Evolutionary conservation across 64 coral and sea anemone species (phyloP), one percentile per base, ranked within the genome.

Genomic region (Astreopora myriophthalma): DNA sequence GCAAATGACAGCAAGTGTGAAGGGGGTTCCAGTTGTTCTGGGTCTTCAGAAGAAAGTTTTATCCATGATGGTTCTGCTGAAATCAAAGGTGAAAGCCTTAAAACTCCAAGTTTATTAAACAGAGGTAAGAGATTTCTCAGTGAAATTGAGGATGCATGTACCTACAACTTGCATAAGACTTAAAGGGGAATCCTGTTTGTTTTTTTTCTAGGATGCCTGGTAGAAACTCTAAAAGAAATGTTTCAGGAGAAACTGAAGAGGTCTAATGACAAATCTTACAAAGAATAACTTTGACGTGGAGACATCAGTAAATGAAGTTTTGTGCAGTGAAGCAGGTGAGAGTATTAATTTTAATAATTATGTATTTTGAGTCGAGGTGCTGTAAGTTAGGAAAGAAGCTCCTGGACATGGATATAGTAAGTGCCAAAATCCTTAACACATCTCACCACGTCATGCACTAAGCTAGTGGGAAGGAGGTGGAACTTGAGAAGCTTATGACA

Each of bases 221-320:
- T 72, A 26, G 36, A 40, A 20, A 75, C 72, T 75, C n/a, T 75
- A 17, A 75, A 23, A 34, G 72, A 75, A 39, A 75, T 75, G 72
- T 75, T 75, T 20, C 72, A 0, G 36, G n/a, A 23, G 17, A 42
- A 75, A 44, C 34, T 75, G 36, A 75, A 75, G 72, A 20, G 16
- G 72, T 22, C 72, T 75, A 23, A 12, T 75, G 6, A 3, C 19
- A 39, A 22, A 16, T 20, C 17, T 75, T 4, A 42, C 34, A 39
- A 22, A 75, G 72, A 75, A 44, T 44, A 75, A 75, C 72, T 75
- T 75, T 20, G 72, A 75, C 36, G 8, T 75, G 34, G 35, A 20
- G 33, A 13, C 23, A 42, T 7, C 72, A 75, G n/a, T 42, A 22
- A 14, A 44, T 75, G 72, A 75, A 19, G 22, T 75, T 75, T 75